Conservation (phyloP, 2,797 vertebrate genomes). For the Sphenopsis melanotis region DNA sequence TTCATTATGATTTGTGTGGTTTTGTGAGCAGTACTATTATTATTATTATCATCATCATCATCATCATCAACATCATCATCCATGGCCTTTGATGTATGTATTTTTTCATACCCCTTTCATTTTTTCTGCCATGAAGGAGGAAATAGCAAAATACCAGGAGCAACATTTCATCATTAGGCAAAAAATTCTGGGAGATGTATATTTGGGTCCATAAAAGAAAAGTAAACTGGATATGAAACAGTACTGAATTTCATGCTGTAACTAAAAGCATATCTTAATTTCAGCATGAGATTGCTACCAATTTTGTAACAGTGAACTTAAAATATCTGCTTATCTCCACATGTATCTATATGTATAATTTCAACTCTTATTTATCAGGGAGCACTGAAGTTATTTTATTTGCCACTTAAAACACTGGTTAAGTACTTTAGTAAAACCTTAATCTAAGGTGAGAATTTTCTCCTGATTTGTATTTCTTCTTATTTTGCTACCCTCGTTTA, state of each 20-base stretch:
- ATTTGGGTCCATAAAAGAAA: neutral
- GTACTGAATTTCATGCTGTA: neutral
- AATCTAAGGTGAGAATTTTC: neutral
- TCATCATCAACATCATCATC: neutral
- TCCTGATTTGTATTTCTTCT: neutral
- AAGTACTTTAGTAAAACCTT: neutral
- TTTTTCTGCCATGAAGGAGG: neutral
- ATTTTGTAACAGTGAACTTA: neutral
- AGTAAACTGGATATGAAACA: neutral
- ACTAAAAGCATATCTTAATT: neutral
- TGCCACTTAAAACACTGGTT: neutral
- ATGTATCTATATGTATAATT: neutral
- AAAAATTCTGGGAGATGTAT: neutral
- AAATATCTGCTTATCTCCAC: neutral
- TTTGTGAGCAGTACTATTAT: neutral
- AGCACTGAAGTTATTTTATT: neutral
- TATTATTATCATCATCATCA: rapidly evolving
- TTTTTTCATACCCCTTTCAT: neutral
- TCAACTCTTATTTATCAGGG: neutral
- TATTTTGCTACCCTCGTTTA: neutral
- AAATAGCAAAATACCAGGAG: neutral
- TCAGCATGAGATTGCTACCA: neutral
- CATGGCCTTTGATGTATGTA: neutral
- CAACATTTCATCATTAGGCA: neutral
- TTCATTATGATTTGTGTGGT: neutral